Base-by-base conservation (phyloP, 2,113 vertebrate genomes). In the Nestor notabilis region DNA sequence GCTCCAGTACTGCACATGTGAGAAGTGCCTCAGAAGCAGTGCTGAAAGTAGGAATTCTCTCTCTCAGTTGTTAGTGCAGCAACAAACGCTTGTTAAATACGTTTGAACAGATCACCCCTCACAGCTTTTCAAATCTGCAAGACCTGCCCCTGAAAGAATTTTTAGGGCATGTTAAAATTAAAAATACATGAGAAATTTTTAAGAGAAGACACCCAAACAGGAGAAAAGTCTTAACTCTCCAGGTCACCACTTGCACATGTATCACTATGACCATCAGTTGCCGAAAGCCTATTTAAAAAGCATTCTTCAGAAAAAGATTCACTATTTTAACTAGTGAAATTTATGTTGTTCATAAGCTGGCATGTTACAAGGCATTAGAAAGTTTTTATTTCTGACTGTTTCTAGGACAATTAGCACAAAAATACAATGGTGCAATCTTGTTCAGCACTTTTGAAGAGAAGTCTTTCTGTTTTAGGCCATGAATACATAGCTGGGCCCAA, bases 401-500 rank as follows among this genome's bases (percentile, higher is more conserved):
- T 90, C 76, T 79, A 81, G 29, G 47, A 63, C 43, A 90, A 96
- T 82, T 74, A 83, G 29, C 87, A 96, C 43, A 88, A 86, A 94
- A 85, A 88, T 44, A 93, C 61, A 83, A 41, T 19, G 33, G n/a
- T 28, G 39, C 76, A 76, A 55, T 41, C 64, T 92, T 55, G 28
- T 58, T 44, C 43, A 87, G 72, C 43, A 55, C 58, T 76, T 89
- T 27, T 2, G 47, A 74, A 65, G 37, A 88, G 23, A 71, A 79
- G 21, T 24, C 88, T 91, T 91, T 53, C 79, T 87, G 94, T 92
- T 95, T 93, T 91, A 93, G 86, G 93, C 70, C 58, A 81, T 44
- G 68, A 76, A 84, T 28, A 65, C 35, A 53, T 4, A 35, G 64
- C n/a, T 85, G 53, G 13, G 33, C 66, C 47, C 81, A 31, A 10